Evolutionary conservation across 2,888 invertebrate species (phyloP), one percentile per base, ranked within the genome.

Genomic region (Amphipoea lucens): DNA sequence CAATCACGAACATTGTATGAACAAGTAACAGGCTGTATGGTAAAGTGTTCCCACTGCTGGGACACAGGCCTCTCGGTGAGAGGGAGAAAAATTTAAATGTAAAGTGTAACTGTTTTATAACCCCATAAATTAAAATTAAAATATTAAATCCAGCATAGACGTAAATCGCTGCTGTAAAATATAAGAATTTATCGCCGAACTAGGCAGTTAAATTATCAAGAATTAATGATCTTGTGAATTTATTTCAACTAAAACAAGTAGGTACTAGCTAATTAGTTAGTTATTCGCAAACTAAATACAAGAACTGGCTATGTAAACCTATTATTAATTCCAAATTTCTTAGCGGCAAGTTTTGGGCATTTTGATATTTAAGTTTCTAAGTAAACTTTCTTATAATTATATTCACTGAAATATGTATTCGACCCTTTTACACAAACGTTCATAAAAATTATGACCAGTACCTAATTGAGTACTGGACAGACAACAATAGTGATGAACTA

Each of bases 211-310:
- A 29, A 29, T 14, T 70, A 40, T 70, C 36, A 40, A n/a, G 23
- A 57, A 57, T 36, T 40, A 54, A 54, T n/a, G 17, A 17, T 71
- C 57, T 51, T 68, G n/a, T 57, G 1, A 7, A 36, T 60, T 75
- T n/a, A 48, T 4, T 57, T 57, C 17, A 75, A 60, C 75, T 45
- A 48, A 45, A 45, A 75, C 36, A 74, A 7, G 9, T 29, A 29
- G 1, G 29, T 29, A 29, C 0, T 29, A 29, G 29, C 29, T 29
- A 29, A 29, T 29, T 29, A 29, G 29, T 29, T 29, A 29, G 29
- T 70, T 70, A 71, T 40, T 71, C 62, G 62, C 14, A 65, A 80
- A 40, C 60, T 74, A 74, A 76, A 78, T 78, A 78, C 60, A 74
- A 71, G 54, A 54, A 78, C 14, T 14, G 40, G 20, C 20, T 66